Base-by-base conservation (phyloP, 2,797 vertebrate species). In the Antrozous pallidus region DNA sequence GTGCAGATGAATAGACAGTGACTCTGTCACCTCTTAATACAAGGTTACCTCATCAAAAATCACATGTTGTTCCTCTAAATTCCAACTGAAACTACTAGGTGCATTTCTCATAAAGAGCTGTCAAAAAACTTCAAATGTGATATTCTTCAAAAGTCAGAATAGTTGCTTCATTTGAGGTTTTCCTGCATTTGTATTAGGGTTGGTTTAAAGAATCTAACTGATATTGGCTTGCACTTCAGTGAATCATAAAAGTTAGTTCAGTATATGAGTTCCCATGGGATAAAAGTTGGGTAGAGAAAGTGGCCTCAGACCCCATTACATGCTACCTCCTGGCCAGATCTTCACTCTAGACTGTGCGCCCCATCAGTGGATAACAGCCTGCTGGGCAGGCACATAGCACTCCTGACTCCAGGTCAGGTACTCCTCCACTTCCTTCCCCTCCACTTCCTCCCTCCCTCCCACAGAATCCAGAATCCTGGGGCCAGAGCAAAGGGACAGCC, bases 241-340 rank as follows among this genome's bases (percentile, higher is more conserved):
- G 36, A 22, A 54, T 31, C 47, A 8, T 1, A 18, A 24, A 26
- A 28, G 7, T n/a, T 5, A 9, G 80, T 10, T 47, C 8, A 38
- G 26, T 8, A 22, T 26, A 17, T 4, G 17, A 36, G 20, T 28
- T 0, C 0, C 51, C 69, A 38, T 26, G 24, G 33, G n/a, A 28
- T 24, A 47, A 12, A 1, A 16, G 56, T 12, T 14, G 16, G 14
- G 75, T 40, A 80, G 65, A 42, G 45, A 20, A 54, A 5, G 12
- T 61, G 24, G 51, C 63, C 5, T 38, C 40, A 40, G 26, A 22
- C 2, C 8, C 0, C 3, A n/a, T 12, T 4, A 28, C 9, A 8
- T 2, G 5, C 45, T 3, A 17, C 10, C 47, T 4, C 7, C 54
- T 14, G 22, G 38, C 49, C 63, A 28, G 17, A 22, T 24, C 24